phyloP scores from a whole-genome alignment of 2,797 vertebrate genomes.

The Acanthis flammea region DNA sequence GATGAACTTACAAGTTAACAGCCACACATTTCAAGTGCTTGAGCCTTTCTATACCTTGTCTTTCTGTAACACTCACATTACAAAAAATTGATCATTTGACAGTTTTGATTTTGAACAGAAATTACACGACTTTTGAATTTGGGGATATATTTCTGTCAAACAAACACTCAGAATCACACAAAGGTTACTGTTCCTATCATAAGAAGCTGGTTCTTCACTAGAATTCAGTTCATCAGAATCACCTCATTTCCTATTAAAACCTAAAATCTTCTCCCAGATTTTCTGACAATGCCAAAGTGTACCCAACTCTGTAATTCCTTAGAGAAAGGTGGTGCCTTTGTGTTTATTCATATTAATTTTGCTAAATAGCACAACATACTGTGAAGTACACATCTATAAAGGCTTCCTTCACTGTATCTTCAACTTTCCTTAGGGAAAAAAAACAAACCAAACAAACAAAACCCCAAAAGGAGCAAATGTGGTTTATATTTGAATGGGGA shows the following conservation, averaged over 20 bases:
- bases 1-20: neutral
- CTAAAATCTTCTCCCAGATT: neutral
- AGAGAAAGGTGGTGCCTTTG: neutral
- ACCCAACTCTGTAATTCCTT: neutral
- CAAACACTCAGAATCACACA: neutral
- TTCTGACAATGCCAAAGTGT: neutral
- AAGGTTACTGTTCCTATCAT: neutral
- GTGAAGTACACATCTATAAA: neutral
- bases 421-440: neutral
- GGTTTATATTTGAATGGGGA: neutral
- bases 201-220: neutral
- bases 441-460: neutral
- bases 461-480: neutral
- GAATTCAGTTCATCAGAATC: neutral
- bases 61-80: neutral
- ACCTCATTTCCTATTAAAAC: neutral
- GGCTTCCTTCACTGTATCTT: neutral
- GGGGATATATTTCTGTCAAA: neutral
- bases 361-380: neutral
- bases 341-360: neutral
- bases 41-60: neutral
- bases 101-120: neutral
- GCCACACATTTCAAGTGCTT: neutral
- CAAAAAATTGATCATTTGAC: neutral
- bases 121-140: neutral